A percentile compares a stretch with the other conserved stretches of the same genome.
Conservation (phyloP, 2,113 vertebrate species). For the Amazona vittata region DNA sequence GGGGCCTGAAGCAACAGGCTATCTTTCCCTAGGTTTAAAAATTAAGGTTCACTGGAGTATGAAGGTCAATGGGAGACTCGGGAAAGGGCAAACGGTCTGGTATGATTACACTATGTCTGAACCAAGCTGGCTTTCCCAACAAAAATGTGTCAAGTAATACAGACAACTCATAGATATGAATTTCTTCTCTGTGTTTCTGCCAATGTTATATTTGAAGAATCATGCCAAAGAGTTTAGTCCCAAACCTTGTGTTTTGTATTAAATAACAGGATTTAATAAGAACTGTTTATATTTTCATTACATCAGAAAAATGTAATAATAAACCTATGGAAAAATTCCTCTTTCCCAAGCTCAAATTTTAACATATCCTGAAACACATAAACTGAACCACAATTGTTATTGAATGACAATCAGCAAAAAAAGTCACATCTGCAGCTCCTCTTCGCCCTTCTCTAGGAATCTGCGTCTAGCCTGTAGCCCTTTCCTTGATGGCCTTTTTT, state of each 20-base stretch:
- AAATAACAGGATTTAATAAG: slow-evolving; percentile 37
- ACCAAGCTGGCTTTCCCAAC: slow-evolving; percentile 14
- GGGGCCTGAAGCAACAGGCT: slow-evolving; percentile 1
- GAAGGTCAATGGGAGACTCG: slow-evolving; percentile 57
- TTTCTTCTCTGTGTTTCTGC: slow-evolving; percentile 30
- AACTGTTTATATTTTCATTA: slow-evolving; percentile 22
- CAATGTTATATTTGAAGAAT: slow-evolving; percentile 73
- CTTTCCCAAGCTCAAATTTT: neutral
- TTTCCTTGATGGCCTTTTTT: neutral
- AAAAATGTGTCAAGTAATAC: slow-evolving; percentile 50
- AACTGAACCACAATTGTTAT: neutral
- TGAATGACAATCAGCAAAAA: neutral
- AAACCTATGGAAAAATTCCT: slow-evolving; percentile 10
- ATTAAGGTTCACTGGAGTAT: slow-evolving; percentile 26
- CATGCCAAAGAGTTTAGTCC: neutral
- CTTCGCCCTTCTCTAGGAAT: neutral
- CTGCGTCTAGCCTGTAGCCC: neutral
- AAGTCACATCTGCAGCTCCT: neutral
- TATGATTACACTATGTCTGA: slow-evolving; percentile 68
- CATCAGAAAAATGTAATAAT: neutral
- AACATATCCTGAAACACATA: neutral
- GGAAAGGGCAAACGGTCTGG: slow-evolving; percentile 27
- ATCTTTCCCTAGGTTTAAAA: neutral
- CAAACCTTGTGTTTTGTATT: slow-evolving; percentile 24
- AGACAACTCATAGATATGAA: slow-evolving; percentile 59